phyloP scores from a whole-genome alignment of 2,888 invertebrate genomes.

The Leptura quadrifasciata region DNA sequence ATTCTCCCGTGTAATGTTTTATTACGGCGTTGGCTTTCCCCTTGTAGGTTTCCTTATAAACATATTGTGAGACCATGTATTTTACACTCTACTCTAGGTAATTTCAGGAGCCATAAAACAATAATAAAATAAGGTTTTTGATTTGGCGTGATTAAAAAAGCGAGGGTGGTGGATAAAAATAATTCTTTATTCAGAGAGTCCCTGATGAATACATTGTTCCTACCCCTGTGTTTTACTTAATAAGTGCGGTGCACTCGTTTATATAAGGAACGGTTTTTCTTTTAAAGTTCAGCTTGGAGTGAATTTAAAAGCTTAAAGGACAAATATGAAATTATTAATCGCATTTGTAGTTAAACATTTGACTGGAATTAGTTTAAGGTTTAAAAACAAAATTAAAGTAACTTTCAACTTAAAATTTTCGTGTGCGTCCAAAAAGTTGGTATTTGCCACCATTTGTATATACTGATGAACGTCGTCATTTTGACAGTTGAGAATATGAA shows the following conservation, averaged over 20 bases:
- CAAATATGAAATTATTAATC: background rate
- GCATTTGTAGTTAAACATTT: background rate
- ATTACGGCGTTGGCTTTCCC: conserved; percentile 59
- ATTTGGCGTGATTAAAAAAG: conserved; percentile 73
- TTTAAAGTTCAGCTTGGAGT: conserved; percentile 38
- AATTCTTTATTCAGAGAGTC: conserved; percentile 71
- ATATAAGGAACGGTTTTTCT: conserved; percentile 17
- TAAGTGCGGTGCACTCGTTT: conserved; percentile 43
- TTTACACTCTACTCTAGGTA: conserved; percentile 60
- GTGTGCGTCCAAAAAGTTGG: no score
- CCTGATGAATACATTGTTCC: conserved; percentile 58
- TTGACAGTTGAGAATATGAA: no score
- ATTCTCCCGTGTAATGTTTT: conserved; percentile 58
- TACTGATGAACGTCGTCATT: no score
- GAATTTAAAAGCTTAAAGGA: conserved; percentile 30
- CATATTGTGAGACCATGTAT: conserved; percentile 52
- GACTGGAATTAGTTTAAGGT: no score
- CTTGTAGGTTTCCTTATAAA: conserved; percentile 50
- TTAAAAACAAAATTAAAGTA: no score
- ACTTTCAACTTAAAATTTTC: no score
- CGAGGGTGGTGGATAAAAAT: conserved; percentile 68
- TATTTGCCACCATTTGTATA: no score
- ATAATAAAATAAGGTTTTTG: conserved; percentile 71
- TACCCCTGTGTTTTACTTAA: conserved; percentile 55
- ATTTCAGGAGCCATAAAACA: conserved; percentile 68